Evolutionary conservation across 2,888 invertebrate genomes (phyloP).

Genomic region (Ctena decussata): DNA sequence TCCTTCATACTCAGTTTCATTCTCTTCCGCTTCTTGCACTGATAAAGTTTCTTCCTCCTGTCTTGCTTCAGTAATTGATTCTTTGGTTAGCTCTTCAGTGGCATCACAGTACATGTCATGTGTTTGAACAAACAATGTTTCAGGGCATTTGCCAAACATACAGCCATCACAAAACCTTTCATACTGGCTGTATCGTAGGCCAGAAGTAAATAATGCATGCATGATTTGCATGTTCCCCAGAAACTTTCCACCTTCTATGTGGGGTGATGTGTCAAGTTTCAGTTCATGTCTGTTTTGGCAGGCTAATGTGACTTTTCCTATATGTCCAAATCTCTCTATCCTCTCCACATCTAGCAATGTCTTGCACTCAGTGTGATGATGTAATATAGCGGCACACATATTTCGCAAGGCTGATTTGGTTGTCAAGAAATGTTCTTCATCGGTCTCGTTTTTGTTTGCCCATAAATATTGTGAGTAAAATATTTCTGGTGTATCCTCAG

Average conservation of each 20-base stretch:
- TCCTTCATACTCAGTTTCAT: conserved; percentile 5
- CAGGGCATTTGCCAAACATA: neutral
- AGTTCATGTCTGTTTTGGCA: neutral
- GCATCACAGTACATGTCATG: neutral
- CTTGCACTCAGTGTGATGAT: neutral
- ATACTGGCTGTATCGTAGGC: neutral
- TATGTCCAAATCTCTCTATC: conserved; percentile 4
- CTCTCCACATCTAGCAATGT: neutral
- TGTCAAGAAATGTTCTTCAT: neutral
- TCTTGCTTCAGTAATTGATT: neutral
- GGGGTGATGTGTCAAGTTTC: conserved; percentile 4
- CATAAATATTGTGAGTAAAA: neutral
- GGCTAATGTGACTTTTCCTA: neutral
- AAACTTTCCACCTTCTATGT: conserved; percentile 12
- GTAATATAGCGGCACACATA: neutral
- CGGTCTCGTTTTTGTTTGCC: neutral
- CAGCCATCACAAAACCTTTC: neutral
- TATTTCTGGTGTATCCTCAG: too few relatives aligned
- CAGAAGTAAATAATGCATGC: neutral
- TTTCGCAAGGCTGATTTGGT: neutral
- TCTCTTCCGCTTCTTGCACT: neutral
- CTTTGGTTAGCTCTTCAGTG: neutral
- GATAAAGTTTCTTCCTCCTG: neutral
- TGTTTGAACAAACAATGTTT: neutral
- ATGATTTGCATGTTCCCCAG: neutral